phyloP scores from a whole-genome alignment of 2,113 vertebrate genomes.

The Gadus chalcogrammus region DNA sequence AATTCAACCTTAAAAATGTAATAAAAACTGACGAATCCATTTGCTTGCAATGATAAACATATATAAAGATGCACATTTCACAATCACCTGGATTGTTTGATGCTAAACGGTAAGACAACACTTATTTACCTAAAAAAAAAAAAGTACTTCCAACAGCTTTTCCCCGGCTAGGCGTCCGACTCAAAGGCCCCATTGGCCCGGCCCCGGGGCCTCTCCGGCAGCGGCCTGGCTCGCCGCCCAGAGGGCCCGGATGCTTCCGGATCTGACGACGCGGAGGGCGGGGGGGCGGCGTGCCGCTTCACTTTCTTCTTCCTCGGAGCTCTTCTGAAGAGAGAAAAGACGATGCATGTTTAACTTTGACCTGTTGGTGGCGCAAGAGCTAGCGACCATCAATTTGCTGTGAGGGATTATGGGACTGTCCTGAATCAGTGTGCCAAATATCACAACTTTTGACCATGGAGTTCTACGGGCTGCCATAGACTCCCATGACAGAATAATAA shows the following conservation, averaged over 20 bases:
- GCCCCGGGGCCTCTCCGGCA: slow-evolving; percentile 60
- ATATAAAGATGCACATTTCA: slow-evolving; percentile 18
- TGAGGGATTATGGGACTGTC: too few relatives aligned
- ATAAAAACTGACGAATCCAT: background rate
- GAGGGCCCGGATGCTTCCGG: slow-evolving; percentile 50
- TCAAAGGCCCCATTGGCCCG: slow-evolving; percentile 73
- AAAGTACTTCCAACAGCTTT: background rate
- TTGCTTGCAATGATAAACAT: background rate
- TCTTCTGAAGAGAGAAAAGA: slow-evolving; percentile 52
- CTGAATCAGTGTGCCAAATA: too few relatives aligned
- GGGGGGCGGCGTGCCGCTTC: slow-evolving; percentile 53
- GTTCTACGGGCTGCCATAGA: too few relatives aligned
- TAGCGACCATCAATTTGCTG: too few relatives aligned
- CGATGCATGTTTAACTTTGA: too few relatives aligned
- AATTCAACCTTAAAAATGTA: background rate
- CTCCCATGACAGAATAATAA: too few relatives aligned
- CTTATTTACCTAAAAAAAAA: background rate
- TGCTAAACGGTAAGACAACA: background rate
- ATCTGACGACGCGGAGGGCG: slow-evolving; percentile 51
- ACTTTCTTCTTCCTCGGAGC: slow-evolving; percentile 75
- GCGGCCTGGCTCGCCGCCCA: slow-evolving; percentile 61
- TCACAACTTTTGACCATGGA: too few relatives aligned
- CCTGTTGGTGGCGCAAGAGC: too few relatives aligned
- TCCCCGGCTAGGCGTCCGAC: slow-evolving; percentile 48
- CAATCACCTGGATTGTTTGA: background rate